A percentile compares a stretch with the other conserved stretches of the same genome.
Evolutionary conservation across 2,888 invertebrate genomes (phyloP).

Genomic region (Cheilosia grossa): DNA sequence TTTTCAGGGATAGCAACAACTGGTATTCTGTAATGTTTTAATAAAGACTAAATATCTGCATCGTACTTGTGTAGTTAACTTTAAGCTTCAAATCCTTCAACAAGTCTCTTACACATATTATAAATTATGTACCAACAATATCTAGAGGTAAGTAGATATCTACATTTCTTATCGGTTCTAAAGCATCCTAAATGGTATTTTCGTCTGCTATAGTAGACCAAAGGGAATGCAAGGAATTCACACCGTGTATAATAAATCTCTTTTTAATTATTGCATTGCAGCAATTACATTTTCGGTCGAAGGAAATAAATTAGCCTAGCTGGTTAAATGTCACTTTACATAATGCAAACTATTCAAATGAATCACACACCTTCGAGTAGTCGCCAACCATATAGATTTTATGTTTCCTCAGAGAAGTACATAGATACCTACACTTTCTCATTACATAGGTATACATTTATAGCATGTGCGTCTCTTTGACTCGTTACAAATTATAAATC

Average conservation of each 20-base stretch:
- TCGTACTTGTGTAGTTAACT: no score
- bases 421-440: not conserved
- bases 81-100: no score
- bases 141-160: no score
- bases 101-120: no score
- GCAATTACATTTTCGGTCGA: conserved; percentile 5
- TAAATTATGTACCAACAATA: no score
- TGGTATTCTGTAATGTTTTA: no score
- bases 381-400: not conserved
- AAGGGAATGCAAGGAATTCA: conserved; percentile 1
- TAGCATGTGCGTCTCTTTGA: not conserved
- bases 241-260: conserved; percentile 5
- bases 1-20: no score
- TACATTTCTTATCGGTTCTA: no score
- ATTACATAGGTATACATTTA: conserved; percentile 4
- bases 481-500: conserved; percentile 11
- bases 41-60: no score
- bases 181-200: no score
- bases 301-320: conserved; percentile 15
- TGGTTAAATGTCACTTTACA: conserved; percentile 5
- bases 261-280: conserved; percentile 11
- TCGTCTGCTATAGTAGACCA: conserved; percentile 1
- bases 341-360: conserved; percentile 20
- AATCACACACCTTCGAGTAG: conserved; percentile 18
- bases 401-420: not conserved